Evolutionary conservation across 2,113 vertebrate species (phyloP), one percentile per base, ranked within the genome.

Genomic region (Brachypteracias leptosomus): DNA sequence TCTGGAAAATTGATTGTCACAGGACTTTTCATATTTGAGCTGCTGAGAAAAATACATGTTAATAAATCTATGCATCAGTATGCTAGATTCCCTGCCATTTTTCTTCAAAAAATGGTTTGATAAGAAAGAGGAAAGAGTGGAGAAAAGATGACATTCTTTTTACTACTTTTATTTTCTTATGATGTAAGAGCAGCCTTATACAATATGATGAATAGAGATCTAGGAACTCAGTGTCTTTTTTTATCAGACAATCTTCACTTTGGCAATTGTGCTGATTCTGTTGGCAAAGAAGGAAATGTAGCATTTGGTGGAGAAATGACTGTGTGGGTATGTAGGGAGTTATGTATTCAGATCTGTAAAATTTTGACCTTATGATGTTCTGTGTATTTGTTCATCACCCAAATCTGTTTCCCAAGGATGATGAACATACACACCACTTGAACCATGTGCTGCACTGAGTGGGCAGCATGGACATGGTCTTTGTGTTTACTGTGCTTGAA

Each of bases 231-330:
- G 10, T 66, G 46, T 80, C 46, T 59, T 59, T n/a, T 68, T 85
- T 82, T 55, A 79, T 74, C 1, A 2, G 44, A 46, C 47, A 62
- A 9, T 83, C 75, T 86, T 83, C 19, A 40, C 47, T 67, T 93
- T 81, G 87, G 90, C 82, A 88, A 6, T 79, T 76, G 65, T 57
- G n/a, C 58, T 10, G 5, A 28, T 90, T 57, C 35, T 76, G 29
- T 51, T 90, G 89, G 92, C 91, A 85, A 89, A 59, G 81, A 66
- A 7, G 25, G 42, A 72, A 78, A 61, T 76, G 46, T 18, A 88
- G 77, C 78, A 87, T 90, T 94, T 96, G 92, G 80, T 90, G 66
- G 57, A 88, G 77, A 74, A 80, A 71, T 49, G 49, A 90, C 6
- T 80, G 17, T 80, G 77, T 75, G 92, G 57, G 47, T 88, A 58